Base-by-base conservation (phyloP, 2,888 invertebrate genomes). In the Dicyrtomina minuta region DNA sequence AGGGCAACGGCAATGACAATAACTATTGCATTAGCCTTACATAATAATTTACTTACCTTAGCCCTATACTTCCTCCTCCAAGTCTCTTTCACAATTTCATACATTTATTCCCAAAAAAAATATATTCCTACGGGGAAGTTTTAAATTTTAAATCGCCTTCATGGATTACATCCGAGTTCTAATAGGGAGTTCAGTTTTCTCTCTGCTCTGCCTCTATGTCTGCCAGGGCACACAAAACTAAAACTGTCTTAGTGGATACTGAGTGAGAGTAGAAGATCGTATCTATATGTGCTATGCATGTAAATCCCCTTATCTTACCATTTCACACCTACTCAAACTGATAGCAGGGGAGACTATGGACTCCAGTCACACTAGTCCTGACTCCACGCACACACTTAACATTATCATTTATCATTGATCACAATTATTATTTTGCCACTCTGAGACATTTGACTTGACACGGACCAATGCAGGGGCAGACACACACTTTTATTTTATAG, bases 101-200 rank as follows among this genome's bases (percentile, higher is more conserved):
- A 33, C 64, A 65, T 65, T 58, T 65, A 65, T 53, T 61, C 61
- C 24, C 33, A 13, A 17, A 26, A 51, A 46, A 51, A 64, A 51
- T 51, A n/a, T n/a, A n/a, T 65, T 41, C 64, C 51, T 39, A 51
- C 53, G 20, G 53, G 53, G 13, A 49, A 65, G 24, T 65, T 65
- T 55, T 65, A 65, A 65, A 65, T 53, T 65, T 65, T 53, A 65
- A 65, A 65, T 53, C 55, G 22, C 53, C 27, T 62, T 41, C 39
- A 41, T 53, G 22, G 41, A 53, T 51, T 65, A 39, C 27, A 51
- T 53, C 26, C 46, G 53, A 27, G 55, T 49, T 51, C 13, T n/a
- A 65, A 49, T 49, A 65, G 53, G 64, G 39, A 33, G 33, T 8
- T 33, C 33, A n/a, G 27, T 27, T 39, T 53, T 65, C 41, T 33